These are phyloP conservation scores for Proales similis DNA, from an alignment of 1,140 invertebrate genomes.

Conservation along the genomic window DNA sequence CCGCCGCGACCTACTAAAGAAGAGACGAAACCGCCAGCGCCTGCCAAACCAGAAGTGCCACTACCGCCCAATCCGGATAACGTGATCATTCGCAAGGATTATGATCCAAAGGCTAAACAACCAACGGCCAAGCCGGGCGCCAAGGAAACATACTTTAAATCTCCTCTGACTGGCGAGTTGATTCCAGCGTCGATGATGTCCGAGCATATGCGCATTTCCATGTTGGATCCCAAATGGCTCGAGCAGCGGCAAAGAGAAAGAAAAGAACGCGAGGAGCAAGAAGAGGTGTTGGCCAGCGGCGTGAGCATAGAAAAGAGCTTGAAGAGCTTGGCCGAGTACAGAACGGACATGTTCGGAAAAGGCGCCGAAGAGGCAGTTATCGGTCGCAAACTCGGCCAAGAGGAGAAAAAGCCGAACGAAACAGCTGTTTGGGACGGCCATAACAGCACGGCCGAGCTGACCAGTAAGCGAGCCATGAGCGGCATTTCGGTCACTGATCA, in stretches of 20 bases:
- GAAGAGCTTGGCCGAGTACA: conserved; percentile 87
- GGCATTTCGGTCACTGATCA: conserved; percentile 93
- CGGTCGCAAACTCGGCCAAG: conserved; percentile 96
- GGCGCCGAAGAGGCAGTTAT: conserved; percentile 92
- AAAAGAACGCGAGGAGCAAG: conserved; percentile 70
- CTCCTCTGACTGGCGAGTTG: conserved; percentile 92
- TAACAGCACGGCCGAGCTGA: conserved; percentile 58
- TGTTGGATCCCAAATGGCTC: conserved; percentile 94
- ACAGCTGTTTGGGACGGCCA: conserved; percentile 97
- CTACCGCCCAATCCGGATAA: conserved; percentile 67
- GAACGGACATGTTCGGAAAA: conserved; percentile 99
- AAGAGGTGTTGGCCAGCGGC: conserved; percentile 60
- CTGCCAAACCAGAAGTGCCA: conserved; percentile 52
- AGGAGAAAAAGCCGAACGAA: conserved; percentile 67
- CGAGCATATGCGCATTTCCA: conserved; percentile 89
- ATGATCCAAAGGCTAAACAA: conserved; percentile 76
- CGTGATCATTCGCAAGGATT: conserved; percentile 87
- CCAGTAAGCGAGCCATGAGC: conserved; percentile 79
- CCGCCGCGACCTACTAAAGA: no score
- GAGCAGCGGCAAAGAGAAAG: conserved; percentile 84
- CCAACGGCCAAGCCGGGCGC: conserved; percentile 53
- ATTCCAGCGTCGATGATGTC: conserved; percentile 93
- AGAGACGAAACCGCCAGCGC: conserved; percentile 38
- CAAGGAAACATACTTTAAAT: conserved; percentile 85
- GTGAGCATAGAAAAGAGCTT: conserved; percentile 88